Base-by-base conservation (phyloP, 2,113 vertebrate genomes). In the Ascaphus truei region DNA sequence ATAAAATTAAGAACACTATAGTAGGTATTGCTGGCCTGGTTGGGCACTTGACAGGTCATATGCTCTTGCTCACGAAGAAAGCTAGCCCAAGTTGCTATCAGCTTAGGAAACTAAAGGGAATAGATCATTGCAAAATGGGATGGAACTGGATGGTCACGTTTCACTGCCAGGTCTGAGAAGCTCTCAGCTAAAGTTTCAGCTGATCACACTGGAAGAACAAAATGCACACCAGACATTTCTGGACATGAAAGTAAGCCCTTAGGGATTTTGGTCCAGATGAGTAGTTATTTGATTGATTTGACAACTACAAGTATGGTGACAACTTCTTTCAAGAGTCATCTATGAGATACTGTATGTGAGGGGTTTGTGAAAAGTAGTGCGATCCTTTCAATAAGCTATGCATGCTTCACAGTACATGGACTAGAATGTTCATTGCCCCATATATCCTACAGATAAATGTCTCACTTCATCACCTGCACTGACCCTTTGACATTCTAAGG, bases 261-360 rank as follows among this genome's bases (percentile, higher is more conserved):
- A 16, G 45, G 56, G 45, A 20, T 29, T 61, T 39, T 61, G 67
- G 67, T 61, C 67, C 67, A 71, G 57, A 50, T 71, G 67, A 71
- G 33, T 61, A 37, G 34, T 37, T 16, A 15, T 61, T 52, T 71
- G 67, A 71, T 71, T 71, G 67, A 71, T 71, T 61, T 71, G 67
- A 71, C 56, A 71, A 31, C 45, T 71, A 71, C 67, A 71, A 71
- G 56, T 71, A 61, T 9, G 56, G 56, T 71, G 56, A 71, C 67
- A 71, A 61, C 16, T 58, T 52, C 57, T 71, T 29, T 58, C 27
- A 52, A 52, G 57, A 61, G 20, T 27, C 33, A 3, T 71, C 33
- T 18, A 36, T 7, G 36, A 66, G 63, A 41, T 66, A 27, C 6
- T 29, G 63, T 23, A 7, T 4, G 23, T 7, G 51, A 64, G 47